Evolutionary conservation across 2,888 invertebrate genomes (phyloP), one percentile per base, ranked within the genome.

Genomic region (Myopa tessellatipennis): DNA sequence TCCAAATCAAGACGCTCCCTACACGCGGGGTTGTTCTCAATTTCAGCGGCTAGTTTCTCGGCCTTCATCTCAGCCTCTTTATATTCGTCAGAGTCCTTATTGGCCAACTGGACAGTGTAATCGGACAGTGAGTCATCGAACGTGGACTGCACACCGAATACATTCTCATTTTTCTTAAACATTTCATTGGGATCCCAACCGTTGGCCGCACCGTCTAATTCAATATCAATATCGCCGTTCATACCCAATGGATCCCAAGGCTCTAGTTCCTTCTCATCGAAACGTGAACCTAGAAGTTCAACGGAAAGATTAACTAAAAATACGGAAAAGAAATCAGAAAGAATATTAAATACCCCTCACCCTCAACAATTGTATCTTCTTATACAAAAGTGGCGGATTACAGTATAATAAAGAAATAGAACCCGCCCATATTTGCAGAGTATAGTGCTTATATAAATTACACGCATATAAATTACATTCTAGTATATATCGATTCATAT

Each of bases 121-220:
- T 96, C 96, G n/a, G 94, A 92, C 83, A 99, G 90, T 80, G 95
- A 94, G 85, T 97, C 95, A 87, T 97, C 97, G 88, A 96, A 99
- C 4, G 96, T 96, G 82, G 97, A 95, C 85, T 94, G 94, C 12
- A 98, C 96, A 76, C 98, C 97, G 89, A 98, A 98, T 82, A 95
- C 92, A 87, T 93, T 92, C 88, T 96, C 96, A 90, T 98, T 98
- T 88, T 94, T 96, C 82, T 94, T 92, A 90, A 99, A 99, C 98
- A 99, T 99, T 83, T 98, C 98, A 89, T 95, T 94, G 3, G 95
- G 95, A 91, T 98, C 96, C 98, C 99, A 99, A 78, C 98, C 98
- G 91, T 97, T 97, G 90, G 94, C 92, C 82, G 93, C 92, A 83
- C 93, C 91, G 86, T 95, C 95, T 78, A 95, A 89, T 83, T 95